These are phyloP conservation scores for Allacma fusca DNA, from an alignment of 2,888 invertebrate genomes.

Conservation along the genomic window DNA sequence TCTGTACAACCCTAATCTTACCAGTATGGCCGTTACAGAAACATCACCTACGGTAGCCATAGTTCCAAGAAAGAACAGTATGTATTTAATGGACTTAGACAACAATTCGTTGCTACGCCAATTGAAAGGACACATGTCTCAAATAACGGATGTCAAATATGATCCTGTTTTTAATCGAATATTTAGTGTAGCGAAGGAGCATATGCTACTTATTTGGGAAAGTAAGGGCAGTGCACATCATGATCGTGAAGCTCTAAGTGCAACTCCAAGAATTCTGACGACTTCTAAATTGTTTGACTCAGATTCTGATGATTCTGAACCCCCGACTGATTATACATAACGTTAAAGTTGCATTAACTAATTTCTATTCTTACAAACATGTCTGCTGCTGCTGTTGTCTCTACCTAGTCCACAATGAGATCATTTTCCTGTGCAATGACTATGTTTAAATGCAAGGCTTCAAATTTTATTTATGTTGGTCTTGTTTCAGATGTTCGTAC, in stretches of 20 bases:
- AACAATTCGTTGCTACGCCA: conserved; percentile 12
- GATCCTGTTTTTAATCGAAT: conserved; percentile 43
- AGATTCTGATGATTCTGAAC: conserved; percentile 22
- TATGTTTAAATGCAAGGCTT: too few relatives aligned
- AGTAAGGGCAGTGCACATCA: conserved; percentile 34
- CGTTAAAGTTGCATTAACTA: too few relatives aligned
- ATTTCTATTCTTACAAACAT: too few relatives aligned
- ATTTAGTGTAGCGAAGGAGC: conserved; percentile 40
- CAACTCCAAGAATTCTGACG: not conserved
- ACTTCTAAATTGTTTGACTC: conserved; percentile 35
- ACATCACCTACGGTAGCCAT: conserved; percentile 33
- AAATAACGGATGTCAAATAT: conserved; percentile 41
- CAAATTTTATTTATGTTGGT: too few relatives aligned
- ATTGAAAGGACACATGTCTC: conserved; percentile 42
- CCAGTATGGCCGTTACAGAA: conserved; percentile 39
- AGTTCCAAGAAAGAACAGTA: conserved; percentile 36
- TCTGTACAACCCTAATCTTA: conserved; percentile 35
- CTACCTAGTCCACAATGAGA: too few relatives aligned
- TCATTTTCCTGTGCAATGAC: too few relatives aligned
- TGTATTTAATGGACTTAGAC: conserved; percentile 40
- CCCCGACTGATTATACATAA: not conserved
- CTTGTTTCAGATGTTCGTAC: not conserved
- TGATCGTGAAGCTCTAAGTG: conserved; percentile 20
- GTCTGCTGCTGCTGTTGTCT: too few relatives aligned
- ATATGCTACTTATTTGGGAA: conserved; percentile 41